Percentiles rank a stretch among this genome's conserved stretches.
Evolutionary conservation across 2,113 vertebrate species (phyloP).

Genomic region (Alectura lathami): DNA sequence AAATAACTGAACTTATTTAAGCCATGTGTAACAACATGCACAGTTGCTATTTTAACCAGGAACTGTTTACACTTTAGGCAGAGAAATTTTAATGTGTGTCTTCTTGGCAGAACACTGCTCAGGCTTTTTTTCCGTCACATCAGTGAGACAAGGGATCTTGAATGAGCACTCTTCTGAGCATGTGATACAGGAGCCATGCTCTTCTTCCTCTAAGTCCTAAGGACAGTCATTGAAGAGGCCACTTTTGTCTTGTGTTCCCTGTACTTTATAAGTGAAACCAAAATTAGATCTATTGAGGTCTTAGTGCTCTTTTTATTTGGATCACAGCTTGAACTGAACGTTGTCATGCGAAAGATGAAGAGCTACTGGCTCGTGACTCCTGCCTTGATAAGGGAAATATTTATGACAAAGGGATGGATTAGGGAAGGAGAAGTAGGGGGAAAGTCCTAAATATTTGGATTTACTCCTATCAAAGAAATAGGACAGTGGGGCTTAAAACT

Average conservation of each 20-base stretch:
- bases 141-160: background rate
- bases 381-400: accelerated
- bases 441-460: background rate
- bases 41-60: background rate
- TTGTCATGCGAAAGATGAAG: background rate
- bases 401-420: background rate
- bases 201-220: background rate
- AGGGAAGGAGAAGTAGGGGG: background rate
- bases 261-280: background rate
- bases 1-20: background rate
- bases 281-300: background rate
- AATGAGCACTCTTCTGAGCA: background rate
- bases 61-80: background rate
- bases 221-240: background rate
- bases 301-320: background rate
- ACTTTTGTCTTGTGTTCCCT: background rate
- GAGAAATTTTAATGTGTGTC: background rate
- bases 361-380: accelerated
- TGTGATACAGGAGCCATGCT: background rate
- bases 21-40: background rate
- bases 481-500: background rate
- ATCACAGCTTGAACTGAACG: background rate
- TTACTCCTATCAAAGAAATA: background rate
- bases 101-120: background rate
- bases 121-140: background rate